phyloP scores from a whole-genome alignment of 2,113 vertebrate species.

The Hystrix brachyura region DNA sequence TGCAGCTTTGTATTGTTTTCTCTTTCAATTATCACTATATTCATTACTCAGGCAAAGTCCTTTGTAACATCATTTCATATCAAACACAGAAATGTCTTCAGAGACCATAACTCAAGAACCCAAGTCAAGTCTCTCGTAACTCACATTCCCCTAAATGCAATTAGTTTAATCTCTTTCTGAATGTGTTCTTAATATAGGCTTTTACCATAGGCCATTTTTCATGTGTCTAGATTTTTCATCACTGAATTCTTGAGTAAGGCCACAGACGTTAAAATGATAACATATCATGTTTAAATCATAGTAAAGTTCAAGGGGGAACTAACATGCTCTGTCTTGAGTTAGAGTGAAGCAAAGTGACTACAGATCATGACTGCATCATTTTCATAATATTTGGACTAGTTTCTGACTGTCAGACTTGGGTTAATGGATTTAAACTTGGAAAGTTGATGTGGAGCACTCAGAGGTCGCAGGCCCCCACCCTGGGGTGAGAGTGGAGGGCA shows the following conservation, averaged over 20 bases:
- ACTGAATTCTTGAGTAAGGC: constrained; percentile 73
- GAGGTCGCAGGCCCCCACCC: background rate
- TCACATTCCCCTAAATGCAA: constrained; percentile 68
- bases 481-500: accelerated
- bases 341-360: constrained; percentile 32
- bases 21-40: constrained; percentile 30
- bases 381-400: constrained; percentile 56
- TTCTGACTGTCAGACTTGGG: constrained; percentile 41
- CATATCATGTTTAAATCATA: constrained; percentile 75
- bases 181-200: constrained; percentile 73
- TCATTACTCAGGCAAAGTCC: constrained; percentile 52
- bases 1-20: background rate
- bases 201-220: constrained; percentile 77
- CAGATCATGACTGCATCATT: background rate
- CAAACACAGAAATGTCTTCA: constrained; percentile 46
- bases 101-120: constrained; percentile 51
- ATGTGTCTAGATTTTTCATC: constrained; percentile 75
- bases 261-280: constrained; percentile 78
- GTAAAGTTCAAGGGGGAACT: constrained; percentile 70
- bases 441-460: background rate
- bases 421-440: constrained; percentile 24
- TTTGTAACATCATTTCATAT: constrained; percentile 38
- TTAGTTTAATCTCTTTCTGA: constrained; percentile 74
- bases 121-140: constrained; percentile 7
- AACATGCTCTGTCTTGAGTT: constrained; percentile 48